Percentiles rank a stretch among this genome's conserved stretches.
phyloP scores from a whole-genome alignment of 2,113 vertebrate genomes.

The Pelusios castaneus region DNA sequence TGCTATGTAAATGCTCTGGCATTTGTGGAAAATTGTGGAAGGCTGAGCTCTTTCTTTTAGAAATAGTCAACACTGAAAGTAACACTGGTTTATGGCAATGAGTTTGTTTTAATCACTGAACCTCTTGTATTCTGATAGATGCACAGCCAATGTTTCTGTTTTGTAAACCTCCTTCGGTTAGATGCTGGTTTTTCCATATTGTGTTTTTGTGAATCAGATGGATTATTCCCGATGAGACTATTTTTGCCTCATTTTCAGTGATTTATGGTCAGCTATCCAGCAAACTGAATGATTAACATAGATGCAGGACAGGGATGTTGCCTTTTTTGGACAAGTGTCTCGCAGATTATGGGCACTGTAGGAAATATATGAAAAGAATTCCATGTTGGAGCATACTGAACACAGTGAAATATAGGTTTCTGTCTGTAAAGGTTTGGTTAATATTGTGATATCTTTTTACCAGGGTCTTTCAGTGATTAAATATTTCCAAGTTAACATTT shows the following conservation, averaged over 20 bases:
- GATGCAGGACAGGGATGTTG: not conserved
- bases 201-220: not conserved
- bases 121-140: fast-evolving
- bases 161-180: not conserved
- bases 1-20: not conserved
- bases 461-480: not conserved
- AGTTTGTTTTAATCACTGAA: not conserved
- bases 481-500: not conserved
- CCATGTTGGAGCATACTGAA: not conserved
- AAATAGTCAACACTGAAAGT: not conserved
- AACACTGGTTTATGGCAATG: not conserved
- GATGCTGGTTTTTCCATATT: not conserved
- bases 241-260: fast-evolving
- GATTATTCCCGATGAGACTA: not conserved
- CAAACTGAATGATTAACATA: not conserved
- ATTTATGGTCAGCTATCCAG: not conserved
- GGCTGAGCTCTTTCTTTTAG: constrained; percentile 30
- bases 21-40: constrained; percentile 30
- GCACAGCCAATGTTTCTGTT: too few relatives aligned
- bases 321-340: not conserved
- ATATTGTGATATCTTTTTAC: not conserved
- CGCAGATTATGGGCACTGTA: not conserved
- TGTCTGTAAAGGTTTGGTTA: not conserved
- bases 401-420: not conserved
- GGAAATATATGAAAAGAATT: not conserved